phyloP scores from a whole-genome alignment of 2,888 invertebrate species.

The Zele albiditarsus region DNA sequence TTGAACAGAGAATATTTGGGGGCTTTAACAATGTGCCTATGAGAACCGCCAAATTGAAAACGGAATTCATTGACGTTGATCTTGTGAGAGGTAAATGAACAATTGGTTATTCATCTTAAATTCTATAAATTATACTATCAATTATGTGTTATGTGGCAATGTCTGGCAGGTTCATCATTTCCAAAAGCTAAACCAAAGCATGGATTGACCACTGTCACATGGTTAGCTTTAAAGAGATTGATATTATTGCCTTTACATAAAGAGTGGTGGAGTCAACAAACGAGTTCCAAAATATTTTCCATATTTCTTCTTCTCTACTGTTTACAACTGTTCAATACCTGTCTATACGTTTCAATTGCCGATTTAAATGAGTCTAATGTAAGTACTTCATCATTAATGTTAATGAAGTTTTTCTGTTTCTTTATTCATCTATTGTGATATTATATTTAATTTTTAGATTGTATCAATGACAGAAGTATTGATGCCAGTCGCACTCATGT shows the following conservation, averaged over 20 bases:
- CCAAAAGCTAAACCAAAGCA: slow-evolving; percentile 96
- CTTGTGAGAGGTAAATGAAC: slow-evolving; percentile 86
- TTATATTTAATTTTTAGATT: slow-evolving; percentile 70
- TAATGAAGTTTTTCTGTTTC: background rate
- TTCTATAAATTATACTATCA: background rate
- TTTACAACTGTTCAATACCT: slow-evolving; percentile 81
- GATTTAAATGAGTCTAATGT: slow-evolving; percentile 74
- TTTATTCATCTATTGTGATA: slow-evolving; percentile 19
- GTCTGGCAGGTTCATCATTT: slow-evolving; percentile 88
- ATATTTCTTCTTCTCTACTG: slow-evolving; percentile 86
- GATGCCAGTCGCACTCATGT: slow-evolving; percentile 82
- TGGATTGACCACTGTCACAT: slow-evolving; percentile 88
- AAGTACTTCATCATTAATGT: slow-evolving; percentile 59
- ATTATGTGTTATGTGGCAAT: background rate
- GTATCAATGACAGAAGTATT: slow-evolving; percentile 81
- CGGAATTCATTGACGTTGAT: slow-evolving; percentile 96
- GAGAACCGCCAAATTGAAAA: slow-evolving; percentile 86
- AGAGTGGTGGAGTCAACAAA: slow-evolving; percentile 94
- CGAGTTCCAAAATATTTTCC: slow-evolving; percentile 83
- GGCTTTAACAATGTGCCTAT: slow-evolving; percentile 87
- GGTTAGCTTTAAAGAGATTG: slow-evolving; percentile 86
- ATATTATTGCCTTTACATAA: slow-evolving; percentile 88
- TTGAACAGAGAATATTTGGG: slow-evolving; percentile 92
- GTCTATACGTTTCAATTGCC: slow-evolving; percentile 73
- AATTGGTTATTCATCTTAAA: slow-evolving; percentile 1